Evolutionary conservation across 2,888 invertebrate species (phyloP), one percentile per base, ranked within the genome.

Genomic region (Eupelmus urozonus): DNA sequence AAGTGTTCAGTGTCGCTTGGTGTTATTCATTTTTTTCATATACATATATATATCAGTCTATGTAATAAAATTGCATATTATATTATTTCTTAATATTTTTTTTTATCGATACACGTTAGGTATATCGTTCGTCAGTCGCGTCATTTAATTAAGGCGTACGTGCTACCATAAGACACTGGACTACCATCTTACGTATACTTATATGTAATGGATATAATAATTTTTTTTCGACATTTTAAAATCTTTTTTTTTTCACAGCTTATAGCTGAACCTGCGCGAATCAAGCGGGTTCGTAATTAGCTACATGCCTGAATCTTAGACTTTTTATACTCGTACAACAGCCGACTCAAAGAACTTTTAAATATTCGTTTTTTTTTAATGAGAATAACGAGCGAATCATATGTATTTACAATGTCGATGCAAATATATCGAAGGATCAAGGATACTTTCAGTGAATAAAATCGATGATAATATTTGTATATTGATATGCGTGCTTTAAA

Each of bases 21-120:
- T 81, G 76, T 81, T 79, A 29, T 40, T 73, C 66, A 73, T 72
- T 65, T 49, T 72, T 72, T 84, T 83, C 76, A 67, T 79, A 18
- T 79, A 71, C 65, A 84, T 71, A 67, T 79, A 18, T 79, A 71
- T 59, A 84, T 87, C 87, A 87, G 87, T 87, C 87, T 86, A 86
- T n/a, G n/a, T 86, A 82, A 85, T 84, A 82, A 86, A 85, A 84
- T 83, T 85, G 84, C 83, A 82, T 84, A 84, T 83, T 85, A 84
- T 83, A 82, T 84, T 82, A 83, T 74, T 82, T 84, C n/a, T n/a
- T n/a, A n/a, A n/a, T n/a, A 82, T 70, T 9, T 62, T 67, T 40
- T 18, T 65, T 70, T 51, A 25, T 70, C 40, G 74, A 55, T 62
- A 69, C 45, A 71, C 20, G 69, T 57, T 27, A 20, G 20, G 51